Percentiles rank a stretch among this genome's conserved stretches.
phyloP scores from a whole-genome alignment of 2,797 vertebrate species.

The Hylomyscus alleni region DNA sequence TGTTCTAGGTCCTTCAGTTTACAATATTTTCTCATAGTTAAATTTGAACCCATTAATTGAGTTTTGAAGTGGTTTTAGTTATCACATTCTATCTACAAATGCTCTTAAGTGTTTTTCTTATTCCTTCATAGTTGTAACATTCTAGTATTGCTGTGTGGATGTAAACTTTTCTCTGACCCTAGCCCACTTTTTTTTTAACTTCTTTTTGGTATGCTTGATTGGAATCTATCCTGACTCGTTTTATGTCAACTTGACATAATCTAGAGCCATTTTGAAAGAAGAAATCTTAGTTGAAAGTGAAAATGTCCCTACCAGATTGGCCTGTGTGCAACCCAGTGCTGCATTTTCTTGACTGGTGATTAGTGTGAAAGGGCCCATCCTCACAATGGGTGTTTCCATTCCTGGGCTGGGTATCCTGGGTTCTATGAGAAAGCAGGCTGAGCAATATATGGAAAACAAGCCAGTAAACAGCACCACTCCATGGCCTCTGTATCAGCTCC shows the following conservation, averaged over 20 bases:
- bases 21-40: slow-evolving; percentile 49
- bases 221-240: not conserved
- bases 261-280: not conserved
- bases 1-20: slow-evolving; percentile 47
- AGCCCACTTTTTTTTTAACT: not conserved
- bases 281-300: not conserved
- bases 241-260: not conserved
- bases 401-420: not conserved
- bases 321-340: not conserved
- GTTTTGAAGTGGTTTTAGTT: slow-evolving; percentile 43
- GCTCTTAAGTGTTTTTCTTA: not conserved
- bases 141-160: slow-evolving; percentile 10
- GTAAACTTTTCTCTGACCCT: slow-evolving; percentile 25
- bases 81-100: slow-evolving; percentile 36
- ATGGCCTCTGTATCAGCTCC: not conserved
- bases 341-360: not conserved
- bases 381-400: not conserved
- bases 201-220: slow-evolving; percentile 3
- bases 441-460: not conserved
- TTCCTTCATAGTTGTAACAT: not conserved
- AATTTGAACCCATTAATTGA: slow-evolving; percentile 31
- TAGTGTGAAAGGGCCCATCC: not conserved
- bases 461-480: not conserved
- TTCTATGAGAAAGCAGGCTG: not conserved
- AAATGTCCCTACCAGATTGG: not conserved